phyloP scores from a whole-genome alignment of 2,888 invertebrate genomes.

The Panzeria rudis region DNA sequence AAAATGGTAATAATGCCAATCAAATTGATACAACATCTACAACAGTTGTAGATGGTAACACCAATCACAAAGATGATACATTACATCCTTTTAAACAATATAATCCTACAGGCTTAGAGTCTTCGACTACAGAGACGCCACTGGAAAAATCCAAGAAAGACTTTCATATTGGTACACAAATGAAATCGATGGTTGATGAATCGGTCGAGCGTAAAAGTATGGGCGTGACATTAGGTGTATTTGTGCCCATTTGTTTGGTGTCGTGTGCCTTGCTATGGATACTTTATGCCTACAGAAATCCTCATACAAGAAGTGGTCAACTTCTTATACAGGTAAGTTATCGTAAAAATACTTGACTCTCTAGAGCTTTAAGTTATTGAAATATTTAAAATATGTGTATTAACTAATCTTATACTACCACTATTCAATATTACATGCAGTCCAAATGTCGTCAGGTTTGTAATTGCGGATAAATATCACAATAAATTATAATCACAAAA shows the following conservation, averaged over 20 bases:
- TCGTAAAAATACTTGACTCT: not conserved
- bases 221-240: slow-evolving; percentile 86
- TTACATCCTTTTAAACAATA: slow-evolving; percentile 58
- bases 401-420: slow-evolving; percentile 25
- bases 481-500: not conserved
- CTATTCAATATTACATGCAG: slow-evolving; percentile 78
- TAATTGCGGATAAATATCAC: slow-evolving; percentile 67
- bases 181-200: slow-evolving; percentile 61
- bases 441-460: slow-evolving; percentile 83
- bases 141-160: slow-evolving; percentile 56
- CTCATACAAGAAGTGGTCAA: slow-evolving; percentile 97
- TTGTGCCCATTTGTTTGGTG: slow-evolving; percentile 88
- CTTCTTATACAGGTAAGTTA: slow-evolving; percentile 95
- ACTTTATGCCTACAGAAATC: slow-evolving; percentile 97
- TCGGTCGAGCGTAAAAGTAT: slow-evolving; percentile 78
- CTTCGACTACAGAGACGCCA: slow-evolving; percentile 55
- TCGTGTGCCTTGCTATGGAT: slow-evolving; percentile 91
- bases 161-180: slow-evolving; percentile 66
- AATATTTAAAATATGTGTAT: slow-evolving; percentile 31
- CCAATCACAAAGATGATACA: slow-evolving; percentile 56
- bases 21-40: slow-evolving; percentile 68
- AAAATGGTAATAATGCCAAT: slow-evolving; percentile 82
- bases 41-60: slow-evolving; percentile 45
- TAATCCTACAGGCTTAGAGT: slow-evolving; percentile 62
- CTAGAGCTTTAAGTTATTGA: not conserved